phyloP scores from a whole-genome alignment of 2,888 invertebrate species.

The Trichopria drosophilae region DNA sequence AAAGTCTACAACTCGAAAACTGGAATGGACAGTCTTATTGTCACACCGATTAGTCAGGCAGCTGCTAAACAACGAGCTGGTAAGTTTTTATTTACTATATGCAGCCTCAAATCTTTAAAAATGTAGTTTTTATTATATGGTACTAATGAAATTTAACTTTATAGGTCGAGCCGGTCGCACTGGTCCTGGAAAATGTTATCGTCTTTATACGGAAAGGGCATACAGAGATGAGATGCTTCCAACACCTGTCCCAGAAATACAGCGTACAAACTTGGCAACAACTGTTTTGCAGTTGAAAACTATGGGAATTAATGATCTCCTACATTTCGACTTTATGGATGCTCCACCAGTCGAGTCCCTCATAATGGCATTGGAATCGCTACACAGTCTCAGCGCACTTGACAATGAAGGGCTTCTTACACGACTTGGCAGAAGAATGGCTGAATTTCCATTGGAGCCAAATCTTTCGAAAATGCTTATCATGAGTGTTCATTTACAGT shows the following conservation, averaged over 20 bases:
- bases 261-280: conserved; percentile 95
- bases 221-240: conserved; percentile 98
- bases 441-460: conserved; percentile 98
- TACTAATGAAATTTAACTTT: conserved; percentile 69
- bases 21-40: conserved; percentile 98
- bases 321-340: conserved; percentile 99
- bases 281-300: conserved; percentile 96
- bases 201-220: conserved; percentile 96
- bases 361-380: conserved; percentile 94
- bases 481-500: conserved; percentile 96
- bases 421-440: conserved; percentile 87
- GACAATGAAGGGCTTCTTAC: conserved; percentile 87
- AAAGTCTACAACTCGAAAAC: conserved; percentile 97
- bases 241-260: conserved; percentile 97
- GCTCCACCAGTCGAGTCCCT: conserved; percentile 97
- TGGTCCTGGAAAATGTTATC: conserved; percentile 95
- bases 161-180: conserved; percentile 92
- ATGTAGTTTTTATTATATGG: neutral
- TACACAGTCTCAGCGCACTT: conserved; percentile 94
- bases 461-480: conserved; percentile 98
- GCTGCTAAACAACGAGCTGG: conserved; percentile 87
- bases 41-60: conserved; percentile 97
- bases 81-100: too few relatives aligned
- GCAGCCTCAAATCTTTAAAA: neutral
- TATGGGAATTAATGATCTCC: conserved; percentile 98